Percentiles rank a stretch among this genome's conserved stretches.
Conservation (phyloP, 2,888 invertebrate species). For the Glyphotaelius pellucidus region DNA sequence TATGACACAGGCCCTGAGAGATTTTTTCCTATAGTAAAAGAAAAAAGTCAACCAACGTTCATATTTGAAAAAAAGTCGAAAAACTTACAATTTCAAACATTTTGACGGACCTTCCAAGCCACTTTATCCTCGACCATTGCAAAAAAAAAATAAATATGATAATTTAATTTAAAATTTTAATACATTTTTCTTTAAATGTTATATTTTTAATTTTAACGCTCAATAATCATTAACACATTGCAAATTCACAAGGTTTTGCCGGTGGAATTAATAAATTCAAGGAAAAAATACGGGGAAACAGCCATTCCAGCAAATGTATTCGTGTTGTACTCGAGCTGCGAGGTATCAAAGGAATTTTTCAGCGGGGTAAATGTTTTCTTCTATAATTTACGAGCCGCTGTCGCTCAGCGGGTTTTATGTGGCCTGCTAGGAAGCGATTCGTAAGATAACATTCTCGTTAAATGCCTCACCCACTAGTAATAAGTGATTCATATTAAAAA, state of each 20-base stretch:
- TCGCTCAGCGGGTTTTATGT: conserved; percentile 37
- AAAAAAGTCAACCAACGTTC: no score
- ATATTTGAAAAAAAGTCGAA: no score
- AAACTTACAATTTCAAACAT: no score
- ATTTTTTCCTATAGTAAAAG: no score
- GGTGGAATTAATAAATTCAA: not conserved
- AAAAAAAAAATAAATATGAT: no score
- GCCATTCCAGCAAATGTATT: not conserved
- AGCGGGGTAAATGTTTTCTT: conserved; percentile 17
- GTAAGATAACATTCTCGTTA: conserved; percentile 46
- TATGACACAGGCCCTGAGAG: no score
- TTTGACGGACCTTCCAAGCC: no score
- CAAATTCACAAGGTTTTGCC: not conserved
- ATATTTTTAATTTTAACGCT: no score
- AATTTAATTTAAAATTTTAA: no score
- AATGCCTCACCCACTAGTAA: conserved; percentile 46
- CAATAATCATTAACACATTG: not conserved
- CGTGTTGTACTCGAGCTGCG: not conserved
- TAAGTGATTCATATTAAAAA: conserved; percentile 43
- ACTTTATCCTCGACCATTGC: no score
- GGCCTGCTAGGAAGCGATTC: conserved; percentile 21
- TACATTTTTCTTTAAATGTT: no score
- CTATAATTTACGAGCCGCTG: conserved; percentile 43
- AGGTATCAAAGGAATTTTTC: conserved; percentile 41
- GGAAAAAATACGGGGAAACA: not conserved